These are phyloP conservation scores for Aphelenchoides fujianensis DNA, from an alignment of 1,140 invertebrate genomes.

Conservation along the genomic window DNA sequence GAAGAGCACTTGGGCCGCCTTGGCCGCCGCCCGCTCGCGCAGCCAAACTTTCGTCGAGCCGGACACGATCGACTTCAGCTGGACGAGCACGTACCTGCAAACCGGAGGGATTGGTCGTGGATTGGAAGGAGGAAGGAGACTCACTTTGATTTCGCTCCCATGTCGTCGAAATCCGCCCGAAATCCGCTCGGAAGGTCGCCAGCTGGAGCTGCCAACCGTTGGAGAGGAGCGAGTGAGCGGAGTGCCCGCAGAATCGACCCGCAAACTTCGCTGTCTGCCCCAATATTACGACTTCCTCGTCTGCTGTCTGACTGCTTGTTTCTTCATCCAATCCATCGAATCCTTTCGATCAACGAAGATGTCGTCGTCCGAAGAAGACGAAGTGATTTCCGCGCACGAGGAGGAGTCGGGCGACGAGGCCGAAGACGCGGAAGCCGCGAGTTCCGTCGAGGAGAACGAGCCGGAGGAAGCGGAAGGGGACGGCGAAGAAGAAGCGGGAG, in stretches of 20 bases:
- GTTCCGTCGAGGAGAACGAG: no score
- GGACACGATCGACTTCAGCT: slow-evolving; percentile 54
- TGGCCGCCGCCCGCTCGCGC: slow-evolving; percentile 50
- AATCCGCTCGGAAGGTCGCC: background rate
- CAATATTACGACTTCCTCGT: no score
- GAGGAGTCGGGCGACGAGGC: background rate
- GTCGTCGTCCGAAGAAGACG: slow-evolving; percentile 16
- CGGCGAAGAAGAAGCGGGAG: slow-evolving; percentile 27
- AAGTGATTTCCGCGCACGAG: background rate
- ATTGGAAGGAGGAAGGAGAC: slow-evolving; percentile 22
- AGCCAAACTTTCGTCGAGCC: slow-evolving; percentile 57
- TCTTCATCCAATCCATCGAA: no score
- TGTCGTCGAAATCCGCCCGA: background rate
- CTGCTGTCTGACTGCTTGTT: no score
- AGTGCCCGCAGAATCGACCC: no score
- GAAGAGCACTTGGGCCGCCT: slow-evolving; percentile 51
- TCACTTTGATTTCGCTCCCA: slow-evolving; percentile 55
- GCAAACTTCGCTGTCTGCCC: no score
- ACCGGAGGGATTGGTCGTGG: background rate
- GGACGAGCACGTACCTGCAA: slow-evolving; percentile 59
- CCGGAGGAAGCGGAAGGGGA: background rate
- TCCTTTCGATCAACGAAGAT: no score
- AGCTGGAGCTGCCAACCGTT: no score
- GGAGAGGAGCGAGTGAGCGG: no score
- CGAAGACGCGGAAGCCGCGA: background rate